Base-by-base conservation (phyloP, 2,888 invertebrate species). In the Willowsia nigromaculata region DNA sequence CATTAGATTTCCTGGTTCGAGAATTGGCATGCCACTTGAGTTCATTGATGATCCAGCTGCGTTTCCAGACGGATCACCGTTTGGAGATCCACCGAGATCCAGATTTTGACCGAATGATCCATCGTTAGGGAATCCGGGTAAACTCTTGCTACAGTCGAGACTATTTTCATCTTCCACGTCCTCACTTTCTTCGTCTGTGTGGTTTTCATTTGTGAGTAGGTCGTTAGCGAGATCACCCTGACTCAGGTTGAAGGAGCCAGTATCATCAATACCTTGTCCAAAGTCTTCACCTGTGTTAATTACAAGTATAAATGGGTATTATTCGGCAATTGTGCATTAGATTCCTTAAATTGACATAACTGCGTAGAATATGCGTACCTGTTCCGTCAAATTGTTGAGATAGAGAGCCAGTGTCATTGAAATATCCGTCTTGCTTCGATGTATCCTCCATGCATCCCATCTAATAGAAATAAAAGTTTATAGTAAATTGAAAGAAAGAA, bases 161-260 rank as follows among this genome's bases (percentile, higher is more conserved):
- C 92, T 91, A 65, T 93, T 92, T 27, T 93, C 92, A 18, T 92
- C 92, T 40, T 92, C 92, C 13, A 92, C 91, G 22, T 92, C 92
- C 4, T 91, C 91, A 56, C 56, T 56, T 15, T 91, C 88, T 53
- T 91, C 93, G 40, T 91, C 92, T 9, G 91, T 91, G 25, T 90
- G 91, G 62, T 90, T 85, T 62, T 90, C 91, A n/a, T 90, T 91
- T 9, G 82, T 86, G 3, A 91, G 40, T 6, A 91, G 85, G 43
- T 91, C 90, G 68, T 71, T 89, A 40, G 90, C 91, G 50, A 91
- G 80, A 81, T 90, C 91, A n/a, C 89, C 91, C 81, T 91, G 90
- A 88, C 82, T 91, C 37, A 91, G 56, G 82, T 92, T 90, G 62
- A 90, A 85, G 43, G 90, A 82, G 65, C 88, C 81, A 56, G 88